These are phyloP conservation scores for Lacerta agilis DNA, from an alignment of 2,797 vertebrate genomes.

Conservation along the genomic window DNA sequence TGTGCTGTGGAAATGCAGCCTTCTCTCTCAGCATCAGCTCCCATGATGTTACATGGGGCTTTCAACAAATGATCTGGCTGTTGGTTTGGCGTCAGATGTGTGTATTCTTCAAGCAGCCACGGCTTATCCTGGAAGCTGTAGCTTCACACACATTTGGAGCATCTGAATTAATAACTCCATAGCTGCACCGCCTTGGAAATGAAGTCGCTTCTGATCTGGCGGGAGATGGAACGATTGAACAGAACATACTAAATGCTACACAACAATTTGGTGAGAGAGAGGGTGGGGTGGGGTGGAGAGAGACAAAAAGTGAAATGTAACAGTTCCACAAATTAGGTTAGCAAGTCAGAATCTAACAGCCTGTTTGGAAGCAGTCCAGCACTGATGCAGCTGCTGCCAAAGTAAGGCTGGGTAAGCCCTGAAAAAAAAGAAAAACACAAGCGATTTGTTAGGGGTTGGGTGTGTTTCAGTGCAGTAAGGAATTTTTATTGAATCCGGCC, in stretches of 20 bases:
- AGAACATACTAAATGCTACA: background rate
- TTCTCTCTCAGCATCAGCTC: background rate
- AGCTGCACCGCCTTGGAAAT: constrained; percentile 12
- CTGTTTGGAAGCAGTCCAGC: constrained; percentile 1
- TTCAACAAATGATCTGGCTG: constrained; percentile 21
- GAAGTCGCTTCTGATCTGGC: background rate
- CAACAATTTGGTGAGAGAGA: background rate
- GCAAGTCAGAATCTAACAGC: constrained; percentile 23
- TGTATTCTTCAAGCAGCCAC: background rate
- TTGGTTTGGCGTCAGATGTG: background rate
- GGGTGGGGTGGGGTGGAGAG: too few relatives aligned
- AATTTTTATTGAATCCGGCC: constrained; percentile 73
- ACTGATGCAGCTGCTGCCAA: constrained; percentile 36
- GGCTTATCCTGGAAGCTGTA: background rate
- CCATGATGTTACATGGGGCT: background rate
- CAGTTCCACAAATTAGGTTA: constrained; percentile 14
- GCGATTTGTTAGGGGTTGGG: constrained; percentile 67
- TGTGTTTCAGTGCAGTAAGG: constrained; percentile 69
- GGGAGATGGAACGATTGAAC: background rate
- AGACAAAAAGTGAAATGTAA: background rate
- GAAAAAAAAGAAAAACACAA: constrained; percentile 33
- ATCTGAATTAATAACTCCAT: background rate
- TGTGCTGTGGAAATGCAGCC: background rate
- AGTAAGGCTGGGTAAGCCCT: constrained; percentile 60
- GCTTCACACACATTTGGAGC: background rate